Percentiles rank a stretch among this genome's conserved stretches.
phyloP scores from a whole-genome alignment of 2,113 vertebrate species.

The Nothobranchius kuhntae region DNA sequence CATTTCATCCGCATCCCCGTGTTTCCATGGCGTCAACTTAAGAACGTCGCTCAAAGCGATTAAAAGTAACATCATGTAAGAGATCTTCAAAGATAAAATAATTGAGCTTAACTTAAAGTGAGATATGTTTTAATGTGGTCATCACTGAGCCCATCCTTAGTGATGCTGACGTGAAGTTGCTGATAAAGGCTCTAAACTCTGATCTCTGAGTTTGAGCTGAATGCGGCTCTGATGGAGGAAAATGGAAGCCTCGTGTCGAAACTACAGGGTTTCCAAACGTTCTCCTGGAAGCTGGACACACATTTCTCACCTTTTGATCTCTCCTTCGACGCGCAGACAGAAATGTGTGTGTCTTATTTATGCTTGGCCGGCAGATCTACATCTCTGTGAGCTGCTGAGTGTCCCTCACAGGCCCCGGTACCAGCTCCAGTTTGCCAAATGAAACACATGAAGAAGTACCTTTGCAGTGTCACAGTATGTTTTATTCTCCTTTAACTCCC shows the following conservation, averaged over 20 bases:
- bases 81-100: no score
- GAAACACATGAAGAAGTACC: slow-evolving; percentile 61
- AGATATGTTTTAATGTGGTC: no score
- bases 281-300: slow-evolving; percentile 58
- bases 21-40: no score
- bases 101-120: no score
- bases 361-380: slow-evolving; percentile 55
- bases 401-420: slow-evolving; percentile 61
- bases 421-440: slow-evolving; percentile 54
- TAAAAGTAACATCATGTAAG: no score
- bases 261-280: slow-evolving; percentile 10
- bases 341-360: slow-evolving; percentile 43
- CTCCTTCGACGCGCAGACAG: slow-evolving; percentile 38
- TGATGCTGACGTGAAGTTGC: no score
- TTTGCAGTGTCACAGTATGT: slow-evolving; percentile 60
- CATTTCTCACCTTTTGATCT: slow-evolving; percentile 51
- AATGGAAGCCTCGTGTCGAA: slow-evolving; percentile 57
- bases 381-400: slow-evolving; percentile 49
- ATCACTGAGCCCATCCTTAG: no score
- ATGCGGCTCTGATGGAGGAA: slow-evolving; percentile 26
- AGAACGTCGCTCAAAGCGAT: no score
- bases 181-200: no score
- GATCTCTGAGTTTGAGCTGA: no score
- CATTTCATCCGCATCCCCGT: no score
- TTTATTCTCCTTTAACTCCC: slow-evolving; percentile 67